These are phyloP conservation scores for Brotogeris chrysoptera DNA, from an alignment of 2,797 vertebrate genomes.

Conservation along the genomic window DNA sequence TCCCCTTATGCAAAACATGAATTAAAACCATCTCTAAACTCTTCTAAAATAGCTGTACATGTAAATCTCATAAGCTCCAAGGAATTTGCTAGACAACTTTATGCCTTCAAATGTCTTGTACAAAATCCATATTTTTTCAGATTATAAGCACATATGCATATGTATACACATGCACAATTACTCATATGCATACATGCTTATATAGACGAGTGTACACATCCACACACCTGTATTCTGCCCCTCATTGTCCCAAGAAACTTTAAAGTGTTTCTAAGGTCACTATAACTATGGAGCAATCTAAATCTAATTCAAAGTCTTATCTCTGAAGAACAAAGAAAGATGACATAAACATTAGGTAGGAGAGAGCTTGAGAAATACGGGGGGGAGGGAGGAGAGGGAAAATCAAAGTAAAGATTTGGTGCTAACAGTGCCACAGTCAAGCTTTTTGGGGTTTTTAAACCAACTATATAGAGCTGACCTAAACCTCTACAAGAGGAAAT, in stretches of 20 bases:
- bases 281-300: neutral
- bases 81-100: neutral
- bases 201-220: fast-evolving
- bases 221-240: fast-evolving
- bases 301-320: neutral
- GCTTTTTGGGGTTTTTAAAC: neutral
- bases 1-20: neutral
- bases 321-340: neutral
- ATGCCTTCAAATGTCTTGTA: fast-evolving
- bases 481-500: neutral
- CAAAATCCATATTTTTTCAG: neutral
- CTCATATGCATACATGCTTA: neutral
- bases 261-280: neutral
- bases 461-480: neutral
- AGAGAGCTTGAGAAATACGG: neutral
- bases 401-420: neutral
- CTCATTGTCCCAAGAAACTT: neutral
- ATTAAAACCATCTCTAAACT: neutral
- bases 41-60: neutral
- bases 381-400: neutral
- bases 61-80: neutral
- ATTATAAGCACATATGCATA: neutral
- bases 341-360: neutral
- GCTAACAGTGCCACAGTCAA: neutral
- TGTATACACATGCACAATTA: neutral